Percentiles rank a stretch among this genome's conserved stretches.
Evolutionary conservation across 1,140 invertebrate genomes (phyloP).

Genomic region (Lasioglossum baleicum): DNA sequence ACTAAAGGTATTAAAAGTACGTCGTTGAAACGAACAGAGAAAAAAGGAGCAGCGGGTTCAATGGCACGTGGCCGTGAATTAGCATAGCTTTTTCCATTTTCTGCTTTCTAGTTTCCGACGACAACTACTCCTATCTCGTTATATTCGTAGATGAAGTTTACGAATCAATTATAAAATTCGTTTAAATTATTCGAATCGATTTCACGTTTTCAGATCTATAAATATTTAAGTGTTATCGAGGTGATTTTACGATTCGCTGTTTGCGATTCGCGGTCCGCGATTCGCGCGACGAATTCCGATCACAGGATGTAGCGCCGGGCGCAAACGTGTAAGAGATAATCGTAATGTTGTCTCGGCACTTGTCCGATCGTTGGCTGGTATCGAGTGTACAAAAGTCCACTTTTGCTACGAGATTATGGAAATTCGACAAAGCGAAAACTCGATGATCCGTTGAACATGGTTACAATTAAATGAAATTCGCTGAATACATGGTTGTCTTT

Average conservation of each 20-base stretch:
- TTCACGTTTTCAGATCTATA: constrained; percentile 6
- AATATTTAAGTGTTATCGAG: constrained; percentile 23
- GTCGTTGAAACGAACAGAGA: constrained; percentile 8
- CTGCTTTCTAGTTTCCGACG: constrained; percentile 41
- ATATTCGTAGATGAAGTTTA: constrained; percentile 22
- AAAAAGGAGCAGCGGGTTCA: constrained; percentile 11
- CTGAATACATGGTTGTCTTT: background rate
- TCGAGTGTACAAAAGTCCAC: constrained; percentile 45
- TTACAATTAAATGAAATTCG: constrained; percentile 50
- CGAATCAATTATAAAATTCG: background rate
- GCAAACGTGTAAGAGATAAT: constrained; percentile 33
- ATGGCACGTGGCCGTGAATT: constrained; percentile 26
- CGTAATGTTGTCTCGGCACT: constrained; percentile 28
- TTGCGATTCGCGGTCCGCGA: too few relatives aligned
- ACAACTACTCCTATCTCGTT: constrained; percentile 2
- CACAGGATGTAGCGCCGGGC: constrained; percentile 14
- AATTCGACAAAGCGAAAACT: constrained; percentile 19
- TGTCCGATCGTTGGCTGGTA: constrained; percentile 30
- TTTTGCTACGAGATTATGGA: constrained; percentile 3
- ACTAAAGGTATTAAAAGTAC: constrained; percentile 18
- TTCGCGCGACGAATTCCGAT: constrained; percentile 6
- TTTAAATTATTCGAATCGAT: constrained; percentile 22
- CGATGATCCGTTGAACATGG: constrained; percentile 21
- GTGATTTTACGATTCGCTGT: background rate
- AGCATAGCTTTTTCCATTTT: constrained; percentile 49